These are phyloP conservation scores for Brachylomia viminalis DNA, from an alignment of 2,888 invertebrate species.

Conservation along the genomic window DNA sequence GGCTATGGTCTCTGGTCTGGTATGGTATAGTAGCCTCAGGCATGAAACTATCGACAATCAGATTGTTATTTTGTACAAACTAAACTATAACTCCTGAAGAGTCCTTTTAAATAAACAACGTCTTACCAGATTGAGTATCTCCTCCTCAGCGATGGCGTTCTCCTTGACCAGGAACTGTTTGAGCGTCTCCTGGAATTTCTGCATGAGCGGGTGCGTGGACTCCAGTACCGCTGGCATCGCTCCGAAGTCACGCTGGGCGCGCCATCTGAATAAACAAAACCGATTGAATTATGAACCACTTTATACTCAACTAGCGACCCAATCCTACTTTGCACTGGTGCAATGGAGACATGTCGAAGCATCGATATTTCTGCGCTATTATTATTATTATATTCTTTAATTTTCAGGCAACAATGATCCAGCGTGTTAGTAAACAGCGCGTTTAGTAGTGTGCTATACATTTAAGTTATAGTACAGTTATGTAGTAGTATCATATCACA, in stretches of 20 bases:
- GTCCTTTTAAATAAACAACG: background rate
- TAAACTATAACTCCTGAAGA: background rate
- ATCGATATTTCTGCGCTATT: background rate
- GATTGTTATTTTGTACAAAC: background rate
- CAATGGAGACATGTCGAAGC: background rate
- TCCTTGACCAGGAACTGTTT: slow-evolving; percentile 92
- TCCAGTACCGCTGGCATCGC: slow-evolving; percentile 91
- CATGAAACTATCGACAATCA: background rate
- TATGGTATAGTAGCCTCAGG: no score
- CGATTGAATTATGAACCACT: background rate
- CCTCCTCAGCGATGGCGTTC: slow-evolving; percentile 91
- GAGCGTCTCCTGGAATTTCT: slow-evolving; percentile 93
- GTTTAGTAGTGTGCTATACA: no score
- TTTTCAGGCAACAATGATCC: no score
- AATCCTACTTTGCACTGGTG: background rate
- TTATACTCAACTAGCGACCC: background rate
- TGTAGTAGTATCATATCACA: no score
- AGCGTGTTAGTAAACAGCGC: no score
- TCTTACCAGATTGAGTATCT: slow-evolving; percentile 92
- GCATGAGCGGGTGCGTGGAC: slow-evolving; percentile 93
- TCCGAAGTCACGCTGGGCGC: slow-evolving; percentile 77
- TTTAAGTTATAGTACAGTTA: no score
- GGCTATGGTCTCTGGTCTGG: no score
- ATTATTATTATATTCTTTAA: no score
- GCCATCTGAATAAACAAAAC: slow-evolving; percentile 77